phyloP scores from a whole-genome alignment of 2,797 vertebrate species.

The Molossus molossus region DNA sequence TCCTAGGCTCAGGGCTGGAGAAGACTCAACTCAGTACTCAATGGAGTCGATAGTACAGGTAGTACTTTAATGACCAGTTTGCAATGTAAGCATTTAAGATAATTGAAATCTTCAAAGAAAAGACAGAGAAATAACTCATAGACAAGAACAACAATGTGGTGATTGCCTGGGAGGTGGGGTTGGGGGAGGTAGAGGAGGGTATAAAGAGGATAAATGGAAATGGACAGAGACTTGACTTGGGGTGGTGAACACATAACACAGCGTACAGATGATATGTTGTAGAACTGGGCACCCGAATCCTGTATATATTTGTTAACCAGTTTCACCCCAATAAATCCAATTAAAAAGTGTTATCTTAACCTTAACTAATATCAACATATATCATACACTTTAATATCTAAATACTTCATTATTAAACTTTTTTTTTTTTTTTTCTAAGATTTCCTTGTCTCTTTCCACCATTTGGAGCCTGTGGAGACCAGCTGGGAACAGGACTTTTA shows the following conservation, averaged over 20 bases:
- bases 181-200: background rate
- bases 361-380: background rate
- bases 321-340: background rate
- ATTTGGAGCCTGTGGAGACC: background rate
- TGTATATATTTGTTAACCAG: background rate
- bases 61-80: background rate
- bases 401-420: constrained; percentile 41
- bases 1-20: background rate
- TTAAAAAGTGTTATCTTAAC: background rate
- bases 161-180: background rate
- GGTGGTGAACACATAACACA: background rate
- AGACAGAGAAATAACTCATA: background rate
- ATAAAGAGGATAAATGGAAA: background rate
- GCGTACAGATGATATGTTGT: background rate
- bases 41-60: background rate
- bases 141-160: background rate
- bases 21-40: background rate
- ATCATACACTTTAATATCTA: background rate
- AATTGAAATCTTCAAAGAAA: background rate
- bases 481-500: background rate
- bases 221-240: background rate
- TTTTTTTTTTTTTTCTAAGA: background rate
- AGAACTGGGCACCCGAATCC: background rate
- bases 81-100: background rate
- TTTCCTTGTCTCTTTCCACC: background rate